A percentile compares a stretch with the other conserved stretches of the same genome.
These are phyloP conservation scores for Philotrypesis tridentata DNA, from an alignment of 1,140 invertebrate genomes.

Conservation along the genomic window DNA sequence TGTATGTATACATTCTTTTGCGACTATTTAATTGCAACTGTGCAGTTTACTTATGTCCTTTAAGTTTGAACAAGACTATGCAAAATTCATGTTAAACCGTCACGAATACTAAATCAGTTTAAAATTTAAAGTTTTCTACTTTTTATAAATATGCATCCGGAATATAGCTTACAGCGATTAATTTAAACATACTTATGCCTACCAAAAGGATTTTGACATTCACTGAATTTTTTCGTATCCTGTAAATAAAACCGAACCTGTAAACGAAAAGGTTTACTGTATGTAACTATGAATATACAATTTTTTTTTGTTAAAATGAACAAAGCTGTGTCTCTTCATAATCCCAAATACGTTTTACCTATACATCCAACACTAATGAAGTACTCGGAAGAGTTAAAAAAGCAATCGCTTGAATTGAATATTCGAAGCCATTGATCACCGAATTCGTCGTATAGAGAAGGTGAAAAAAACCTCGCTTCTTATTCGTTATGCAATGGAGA, in stretches of 20 bases:
- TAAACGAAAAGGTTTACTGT: slow-evolving; percentile 22
- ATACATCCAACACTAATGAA: too few species aligned
- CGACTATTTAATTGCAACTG: slow-evolving; percentile 12
- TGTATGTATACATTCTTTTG: background rate
- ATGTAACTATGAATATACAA: slow-evolving; percentile 32
- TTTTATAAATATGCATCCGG: slow-evolving; percentile 37
- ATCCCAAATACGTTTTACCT: background rate
- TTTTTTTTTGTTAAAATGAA: slow-evolving; percentile 30
- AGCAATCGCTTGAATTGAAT: too few species aligned
- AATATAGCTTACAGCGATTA: background rate
- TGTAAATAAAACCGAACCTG: slow-evolving; percentile 37
- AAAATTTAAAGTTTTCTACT: slow-evolving; percentile 43
- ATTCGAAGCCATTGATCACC: background rate
- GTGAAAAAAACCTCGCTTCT: background rate
- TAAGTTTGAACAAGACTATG: slow-evolving; percentile 2
- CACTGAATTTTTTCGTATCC: slow-evolving; percentile 11
- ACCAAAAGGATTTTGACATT: slow-evolving; percentile 21
- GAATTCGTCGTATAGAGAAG: background rate
- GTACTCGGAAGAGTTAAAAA: too few species aligned
- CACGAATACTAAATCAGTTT: background rate
- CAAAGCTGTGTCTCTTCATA: background rate
- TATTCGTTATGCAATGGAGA: background rate
- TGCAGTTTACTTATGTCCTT: slow-evolving; percentile 4
- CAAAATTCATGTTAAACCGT: background rate
- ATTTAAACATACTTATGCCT: background rate